Evolutionary conservation across 2,888 invertebrate genomes (phyloP), one percentile per base, ranked within the genome.

Genomic region (Noctua comes): DNA sequence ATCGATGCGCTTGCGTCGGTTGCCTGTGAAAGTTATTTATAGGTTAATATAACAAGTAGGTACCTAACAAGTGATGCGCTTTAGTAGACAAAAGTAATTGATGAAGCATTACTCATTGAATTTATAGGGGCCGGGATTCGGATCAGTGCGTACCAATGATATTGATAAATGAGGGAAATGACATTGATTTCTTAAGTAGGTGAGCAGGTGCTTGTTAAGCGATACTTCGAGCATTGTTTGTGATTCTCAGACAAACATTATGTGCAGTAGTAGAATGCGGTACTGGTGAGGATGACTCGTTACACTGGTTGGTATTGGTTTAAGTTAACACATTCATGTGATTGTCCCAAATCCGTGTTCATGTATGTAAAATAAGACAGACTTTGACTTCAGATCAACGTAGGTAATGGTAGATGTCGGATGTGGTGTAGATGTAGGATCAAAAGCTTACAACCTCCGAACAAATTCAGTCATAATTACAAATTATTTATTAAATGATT

Each of bases 21-120:
- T 43, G 66, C 84, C 83, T 70, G 85, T 78, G 84, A 86, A 88
- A 80, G 82, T 86, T 88, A 89, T 90, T 90, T 89, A 90, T 88
- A 83, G 87, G 82, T 81, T 79, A 83, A 76, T 76, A 69, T 80
- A 77, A 84, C 70, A 76, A 85, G 66, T 46, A n/a, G n/a, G n/a
- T n/a, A n/a, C n/a, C n/a, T n/a, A 72, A 11, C 73, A 21, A 57
- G 3, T 73, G 80, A 73, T 65, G 68, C 54, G 62, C 77, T 71
- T 40, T 76, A 79, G 68, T 46, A 69, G 36, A 69, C 24, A 65
- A 59, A 84, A 65, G 59, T 82, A 74, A 82, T 66, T 83, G 59
- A 83, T 85, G 79, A 72, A 46, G 65, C 76, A 80, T 86, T 69
- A 77, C 57, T 83, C 27, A 64, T 79, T 77, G 69, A 51, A 57